These are phyloP conservation scores for Hylaea fasciaria DNA, from an alignment of 2,888 invertebrate genomes.

Conservation along the genomic window DNA sequence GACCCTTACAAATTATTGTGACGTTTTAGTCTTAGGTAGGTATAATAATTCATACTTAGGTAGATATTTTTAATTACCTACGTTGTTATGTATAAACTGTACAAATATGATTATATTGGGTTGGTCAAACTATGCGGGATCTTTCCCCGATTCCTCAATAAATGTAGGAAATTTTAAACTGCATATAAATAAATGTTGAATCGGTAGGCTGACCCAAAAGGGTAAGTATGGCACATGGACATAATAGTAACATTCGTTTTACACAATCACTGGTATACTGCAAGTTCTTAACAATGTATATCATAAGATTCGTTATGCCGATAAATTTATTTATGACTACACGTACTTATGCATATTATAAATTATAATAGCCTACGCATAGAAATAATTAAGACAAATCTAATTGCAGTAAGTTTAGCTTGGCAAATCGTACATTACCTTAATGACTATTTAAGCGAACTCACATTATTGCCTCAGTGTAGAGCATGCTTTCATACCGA, in stretches of 20 bases:
- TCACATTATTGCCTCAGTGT: too few species aligned
- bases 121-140: slow-evolving; percentile 2
- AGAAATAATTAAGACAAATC: too few species aligned
- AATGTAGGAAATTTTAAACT: slow-evolving; percentile 21
- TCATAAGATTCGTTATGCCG: background rate
- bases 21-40: slow-evolving; percentile 1
- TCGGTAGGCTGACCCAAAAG: slow-evolving; percentile 67
- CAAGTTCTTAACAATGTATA: slow-evolving; percentile 24
- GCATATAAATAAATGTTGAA: slow-evolving; percentile 45
- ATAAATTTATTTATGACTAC: too few species aligned
- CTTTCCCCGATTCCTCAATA: slow-evolving; percentile 32
- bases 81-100: too few species aligned
- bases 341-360: too few species aligned
- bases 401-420: background rate
- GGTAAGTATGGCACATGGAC: slow-evolving; percentile 79
- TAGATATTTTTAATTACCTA: too few species aligned
- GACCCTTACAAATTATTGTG: slow-evolving; percentile 26
- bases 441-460: too few species aligned
- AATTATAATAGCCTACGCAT: too few species aligned
- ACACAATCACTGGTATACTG: slow-evolving; percentile 57
- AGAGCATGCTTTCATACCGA: too few species aligned
- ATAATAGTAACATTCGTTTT: slow-evolving; percentile 67
- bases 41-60: too few species aligned
- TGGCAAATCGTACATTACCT: too few species aligned
- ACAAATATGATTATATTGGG: background rate